Base-by-base conservation (phyloP, 2,797 vertebrate genomes). In the Macropodus opercularis region DNA sequence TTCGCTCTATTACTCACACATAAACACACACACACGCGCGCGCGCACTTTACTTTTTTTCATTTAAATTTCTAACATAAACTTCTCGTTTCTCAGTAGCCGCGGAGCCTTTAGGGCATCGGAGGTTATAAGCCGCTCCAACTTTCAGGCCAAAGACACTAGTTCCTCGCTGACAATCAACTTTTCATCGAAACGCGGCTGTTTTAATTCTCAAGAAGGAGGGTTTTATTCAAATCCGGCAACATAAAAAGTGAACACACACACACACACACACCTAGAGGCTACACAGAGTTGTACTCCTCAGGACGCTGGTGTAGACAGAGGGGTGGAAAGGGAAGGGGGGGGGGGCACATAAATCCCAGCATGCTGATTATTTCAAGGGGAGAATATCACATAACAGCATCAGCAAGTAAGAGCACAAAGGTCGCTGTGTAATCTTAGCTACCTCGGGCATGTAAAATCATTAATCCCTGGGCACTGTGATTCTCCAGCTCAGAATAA, bases 331-430 rank as follows among this genome's bases (percentile, higher is more conserved):
- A n/a, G n/a, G n/a, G n/a, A n/a, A n/a, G n/a, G n/a, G n/a, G 34
- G 50, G 68, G 52, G 69, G 65, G 55, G 61, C 53, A 80, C 68
- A 78, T 84, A 88, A 87, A 90, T 88, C 84, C 71, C 63, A 58
- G 79, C 65, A 59, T 54, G 77, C 78, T 83, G 85, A 90, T 90
- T 86, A 90, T 87, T 90, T 89, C 22, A 65, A 88, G 69, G 77
- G 69, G 65, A 75, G 86, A 88, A 85, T 90, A 90, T 90, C 87
- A 71, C 80, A 79, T 90, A 88, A 86, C 90, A 84, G 87, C 73
- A 92, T 93, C 89, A 90, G 93, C 92, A 92, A 94, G 91, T 93
- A 92, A 93, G 90, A 93, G 92, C 93, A 95, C 93, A 94, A 95
- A 95, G 94, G 94, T 95, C 92, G 92, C 93, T 93, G 92, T 85